These are phyloP conservation scores for Picathartes gymnocephalus DNA, from an alignment of 2,113 vertebrate species.

Conservation along the genomic window DNA sequence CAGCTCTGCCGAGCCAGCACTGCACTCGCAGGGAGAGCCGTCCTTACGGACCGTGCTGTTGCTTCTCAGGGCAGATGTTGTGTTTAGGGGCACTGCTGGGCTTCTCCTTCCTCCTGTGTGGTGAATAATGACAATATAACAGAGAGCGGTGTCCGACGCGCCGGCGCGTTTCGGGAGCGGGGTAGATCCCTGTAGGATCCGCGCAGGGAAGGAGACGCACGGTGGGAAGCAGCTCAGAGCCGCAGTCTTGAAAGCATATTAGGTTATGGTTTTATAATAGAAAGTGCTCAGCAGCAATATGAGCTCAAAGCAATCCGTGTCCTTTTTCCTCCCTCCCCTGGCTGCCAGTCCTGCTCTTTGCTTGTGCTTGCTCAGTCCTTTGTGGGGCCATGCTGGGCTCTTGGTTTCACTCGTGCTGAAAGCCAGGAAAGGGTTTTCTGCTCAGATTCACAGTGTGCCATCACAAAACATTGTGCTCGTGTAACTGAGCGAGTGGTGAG, in stretches of 20 bases:
- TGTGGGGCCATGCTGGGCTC: not conserved
- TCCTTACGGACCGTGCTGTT: not conserved
- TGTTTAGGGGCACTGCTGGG: not conserved
- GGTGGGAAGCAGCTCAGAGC: not conserved
- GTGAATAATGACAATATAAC: not conserved
- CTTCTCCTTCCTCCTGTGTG: not conserved
- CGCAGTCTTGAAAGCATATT: not conserved
- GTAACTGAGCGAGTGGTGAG: not conserved
- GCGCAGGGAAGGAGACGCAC: not conserved
- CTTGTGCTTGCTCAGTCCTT: not conserved
- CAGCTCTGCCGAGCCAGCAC: not conserved
- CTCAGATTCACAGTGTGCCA: not conserved
- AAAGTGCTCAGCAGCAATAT: conserved; percentile 15
- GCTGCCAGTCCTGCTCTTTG: not conserved
- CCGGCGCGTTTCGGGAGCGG: rapidly evolving
- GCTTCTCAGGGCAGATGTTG: not conserved
- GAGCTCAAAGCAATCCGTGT: conserved; percentile 15
- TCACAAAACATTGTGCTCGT: not conserved
- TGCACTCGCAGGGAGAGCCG: not conserved
- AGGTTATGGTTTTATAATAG: conserved; percentile 52
- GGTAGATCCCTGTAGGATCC: not conserved
- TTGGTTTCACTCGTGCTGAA: not conserved
- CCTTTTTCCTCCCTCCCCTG: not conserved
- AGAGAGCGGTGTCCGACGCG: rapidly evolving
- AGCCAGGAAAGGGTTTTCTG: conserved; percentile 18